phyloP scores from a whole-genome alignment of 2,797 vertebrate genomes.

The Coregonus ussuriensis region DNA sequence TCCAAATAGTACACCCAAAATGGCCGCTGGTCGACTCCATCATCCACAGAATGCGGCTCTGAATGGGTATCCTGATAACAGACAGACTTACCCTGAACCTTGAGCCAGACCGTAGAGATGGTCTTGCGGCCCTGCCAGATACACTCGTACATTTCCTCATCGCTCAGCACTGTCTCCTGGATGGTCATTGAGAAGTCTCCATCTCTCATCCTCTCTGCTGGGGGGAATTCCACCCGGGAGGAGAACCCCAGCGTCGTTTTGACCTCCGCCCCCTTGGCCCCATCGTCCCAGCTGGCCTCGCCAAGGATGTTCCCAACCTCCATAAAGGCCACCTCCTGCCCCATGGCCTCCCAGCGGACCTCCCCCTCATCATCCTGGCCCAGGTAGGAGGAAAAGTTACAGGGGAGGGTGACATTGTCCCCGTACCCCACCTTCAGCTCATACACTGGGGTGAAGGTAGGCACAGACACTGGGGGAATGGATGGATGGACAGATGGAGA shows the following conservation, averaged over 20 bases:
- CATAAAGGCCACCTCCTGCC: constrained; percentile 30
- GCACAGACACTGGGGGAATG: too few relatives aligned
- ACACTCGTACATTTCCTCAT: constrained; percentile 47
- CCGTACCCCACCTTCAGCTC: too few relatives aligned
- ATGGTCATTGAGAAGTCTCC: constrained; percentile 43
- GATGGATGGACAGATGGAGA: too few relatives aligned
- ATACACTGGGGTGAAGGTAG: too few relatives aligned
- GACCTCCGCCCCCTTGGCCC: constrained; percentile 12
- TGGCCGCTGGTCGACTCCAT: background rate
- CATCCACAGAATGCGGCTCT: background rate
- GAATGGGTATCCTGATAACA: background rate
- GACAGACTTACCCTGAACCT: constrained; percentile 37
- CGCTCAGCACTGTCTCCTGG: constrained; percentile 16
- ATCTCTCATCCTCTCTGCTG: background rate
- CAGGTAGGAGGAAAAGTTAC: too few relatives aligned
- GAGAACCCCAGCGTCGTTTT: background rate
- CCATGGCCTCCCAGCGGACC: constrained; percentile 47
- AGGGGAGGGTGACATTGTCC: too few relatives aligned
- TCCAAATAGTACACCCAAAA: too few relatives aligned
- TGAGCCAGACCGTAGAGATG: constrained; percentile 28
- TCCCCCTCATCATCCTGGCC: background rate
- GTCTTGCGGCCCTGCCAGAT: constrained; percentile 30
- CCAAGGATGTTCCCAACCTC: background rate
- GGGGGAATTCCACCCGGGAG: constrained; percentile 9
- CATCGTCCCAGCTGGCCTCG: background rate